Evolutionary conservation across 2,888 invertebrate species (phyloP).

Genomic region (Panopea generosa): DNA sequence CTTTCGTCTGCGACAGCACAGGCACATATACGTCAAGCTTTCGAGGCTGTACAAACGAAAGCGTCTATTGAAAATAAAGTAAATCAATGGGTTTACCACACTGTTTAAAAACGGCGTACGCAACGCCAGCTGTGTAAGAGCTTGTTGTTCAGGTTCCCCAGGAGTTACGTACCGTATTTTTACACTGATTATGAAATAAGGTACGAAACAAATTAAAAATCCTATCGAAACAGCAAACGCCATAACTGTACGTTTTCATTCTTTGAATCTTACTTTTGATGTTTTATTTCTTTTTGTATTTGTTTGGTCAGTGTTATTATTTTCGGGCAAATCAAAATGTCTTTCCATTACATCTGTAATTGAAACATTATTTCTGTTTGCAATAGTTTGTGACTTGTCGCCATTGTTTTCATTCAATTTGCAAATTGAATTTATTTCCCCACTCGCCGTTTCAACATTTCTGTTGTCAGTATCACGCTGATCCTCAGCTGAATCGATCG

Average conservation of each 20-base stretch:
- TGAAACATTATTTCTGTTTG: too few relatives aligned
- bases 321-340: too few relatives aligned
- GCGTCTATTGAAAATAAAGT: slow-evolving; percentile 36
- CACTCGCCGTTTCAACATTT: neutral
- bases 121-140: slow-evolving; percentile 25
- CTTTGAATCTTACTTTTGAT: slow-evolving; percentile 7
- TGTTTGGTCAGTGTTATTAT: too few relatives aligned
- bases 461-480: neutral
- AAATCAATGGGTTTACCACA: slow-evolving; percentile 53
- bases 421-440: neutral
- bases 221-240: slow-evolving; percentile 48
- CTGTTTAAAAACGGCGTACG: slow-evolving; percentile 50
- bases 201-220: slow-evolving; percentile 37
- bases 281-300: neutral
- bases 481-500: too few relatives aligned
- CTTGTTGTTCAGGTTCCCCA: slow-evolving; percentile 19
- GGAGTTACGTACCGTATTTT: slow-evolving; percentile 2
- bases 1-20: too few relatives aligned
- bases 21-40: too few relatives aligned
- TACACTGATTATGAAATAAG: slow-evolving; percentile 36
- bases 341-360: too few relatives aligned
- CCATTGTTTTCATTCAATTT: neutral
- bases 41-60: too few relatives aligned
- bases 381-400: neutral
- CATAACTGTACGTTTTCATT: slow-evolving; percentile 37